Evolutionary conservation across 2,113 vertebrate species (phyloP).

Genomic region (Zootoca vivipara): DNA sequence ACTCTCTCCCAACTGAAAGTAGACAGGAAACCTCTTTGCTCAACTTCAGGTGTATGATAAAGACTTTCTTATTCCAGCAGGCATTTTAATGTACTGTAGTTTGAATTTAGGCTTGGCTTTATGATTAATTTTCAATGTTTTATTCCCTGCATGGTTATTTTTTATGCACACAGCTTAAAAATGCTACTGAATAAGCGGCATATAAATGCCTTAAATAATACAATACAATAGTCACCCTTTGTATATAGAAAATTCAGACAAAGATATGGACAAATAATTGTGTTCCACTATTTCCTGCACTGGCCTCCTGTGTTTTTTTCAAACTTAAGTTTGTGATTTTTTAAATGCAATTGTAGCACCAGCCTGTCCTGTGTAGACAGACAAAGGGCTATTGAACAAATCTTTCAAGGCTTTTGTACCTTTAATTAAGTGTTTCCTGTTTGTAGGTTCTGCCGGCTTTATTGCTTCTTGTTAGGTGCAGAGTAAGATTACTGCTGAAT

Average conservation of each 20-base stretch:
- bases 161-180: no score
- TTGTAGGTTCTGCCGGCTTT: not conserved
- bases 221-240: no score
- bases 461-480: not conserved
- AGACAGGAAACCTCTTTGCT: no score
- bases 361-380: not conserved
- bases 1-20: no score
- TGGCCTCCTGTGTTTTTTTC: not conserved
- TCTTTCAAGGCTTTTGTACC: not conserved
- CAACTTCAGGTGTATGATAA: no score
- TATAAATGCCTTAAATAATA: no score
- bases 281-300: not conserved
- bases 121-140: no score
- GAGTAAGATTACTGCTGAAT: not conserved
- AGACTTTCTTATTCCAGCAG: no score
- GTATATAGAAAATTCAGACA: not conserved
- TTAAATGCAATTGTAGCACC: not conserved
- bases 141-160: no score
- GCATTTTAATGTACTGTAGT: no score
- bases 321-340: not conserved
- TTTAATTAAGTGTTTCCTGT: not conserved
- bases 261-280: not conserved
- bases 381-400: not conserved
- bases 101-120: no score
- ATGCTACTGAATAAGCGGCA: no score